Evolutionary conservation across 2,113 vertebrate genomes (phyloP).

Genomic region (Neolamprologus tretocephalus): DNA sequence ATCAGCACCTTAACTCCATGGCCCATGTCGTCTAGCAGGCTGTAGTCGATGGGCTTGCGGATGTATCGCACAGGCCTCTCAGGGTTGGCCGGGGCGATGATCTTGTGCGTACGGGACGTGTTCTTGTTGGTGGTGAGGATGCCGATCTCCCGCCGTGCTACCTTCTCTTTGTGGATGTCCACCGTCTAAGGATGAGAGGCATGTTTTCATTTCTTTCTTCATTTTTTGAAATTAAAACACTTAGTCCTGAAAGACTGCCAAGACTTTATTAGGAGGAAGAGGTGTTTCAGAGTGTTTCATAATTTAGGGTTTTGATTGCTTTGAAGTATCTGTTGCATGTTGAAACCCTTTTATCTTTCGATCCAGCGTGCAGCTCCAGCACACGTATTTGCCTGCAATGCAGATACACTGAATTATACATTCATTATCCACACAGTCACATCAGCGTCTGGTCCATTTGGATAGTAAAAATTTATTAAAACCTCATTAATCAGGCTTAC

Average conservation of each 20-base stretch:
- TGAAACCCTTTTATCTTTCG: not conserved
- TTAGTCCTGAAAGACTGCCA: not conserved
- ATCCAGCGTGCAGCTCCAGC: not conserved
- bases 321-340: not conserved
- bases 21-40: conserved; percentile 96
- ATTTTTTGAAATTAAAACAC: not conserved
- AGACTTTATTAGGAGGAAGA: not conserved
- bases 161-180: conserved; percentile 99
- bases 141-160: conserved; percentile 97
- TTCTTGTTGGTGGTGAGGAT: conserved; percentile 99
- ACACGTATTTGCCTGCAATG: not conserved
- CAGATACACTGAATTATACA: not conserved
- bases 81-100: conserved; percentile 96
- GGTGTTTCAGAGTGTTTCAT: not conserved
- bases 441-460: not conserved
- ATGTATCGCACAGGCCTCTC: conserved; percentile 99
- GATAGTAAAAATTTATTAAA: not conserved
- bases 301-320: not conserved
- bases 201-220: not conserved
- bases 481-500: not conserved
- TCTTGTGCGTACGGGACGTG: conserved; percentile 98
- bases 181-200: conserved; percentile 77
- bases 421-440: not conserved
- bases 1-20: conserved; percentile 88
- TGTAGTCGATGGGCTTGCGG: conserved; percentile 97